phyloP scores from a whole-genome alignment of 2,888 invertebrate species.

The Eupithecia exiguata region DNA sequence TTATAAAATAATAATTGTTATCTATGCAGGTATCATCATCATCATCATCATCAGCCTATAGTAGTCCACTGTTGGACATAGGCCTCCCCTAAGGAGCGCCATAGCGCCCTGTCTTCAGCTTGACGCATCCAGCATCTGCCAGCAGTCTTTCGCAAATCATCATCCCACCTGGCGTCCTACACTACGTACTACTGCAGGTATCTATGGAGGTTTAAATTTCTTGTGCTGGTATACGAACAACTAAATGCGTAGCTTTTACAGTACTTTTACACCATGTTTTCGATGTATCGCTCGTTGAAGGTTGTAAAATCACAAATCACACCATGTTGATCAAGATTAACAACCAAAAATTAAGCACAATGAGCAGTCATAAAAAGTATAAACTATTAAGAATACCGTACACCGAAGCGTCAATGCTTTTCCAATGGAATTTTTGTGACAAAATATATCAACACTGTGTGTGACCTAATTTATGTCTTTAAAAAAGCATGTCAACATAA shows the following conservation, averaged over 20 bases:
- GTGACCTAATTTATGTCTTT: no score
- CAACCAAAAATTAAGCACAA: not conserved
- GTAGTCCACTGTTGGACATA: no score
- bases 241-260: not conserved
- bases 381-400: conserved; percentile 1
- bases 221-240: not conserved
- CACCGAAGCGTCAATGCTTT: not conserved
- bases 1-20: no score
- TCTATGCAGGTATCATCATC: no score
- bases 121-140: no score
- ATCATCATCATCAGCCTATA: no score
- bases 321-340: conserved; percentile 14
- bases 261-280: not conserved
- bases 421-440: not conserved
- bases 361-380: conserved; percentile 10
- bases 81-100: no score
- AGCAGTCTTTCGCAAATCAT: no score
- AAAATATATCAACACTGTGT: not conserved
- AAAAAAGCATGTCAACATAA: not conserved
- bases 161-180: no score
- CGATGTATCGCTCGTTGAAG: conserved; percentile 3
- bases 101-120: no score
- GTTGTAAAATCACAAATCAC: conserved; percentile 6
- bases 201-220: not conserved
- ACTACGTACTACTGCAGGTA: no score